Evolutionary conservation across 2,113 vertebrate species (phyloP).

Genomic region (Anhinga anhinga): DNA sequence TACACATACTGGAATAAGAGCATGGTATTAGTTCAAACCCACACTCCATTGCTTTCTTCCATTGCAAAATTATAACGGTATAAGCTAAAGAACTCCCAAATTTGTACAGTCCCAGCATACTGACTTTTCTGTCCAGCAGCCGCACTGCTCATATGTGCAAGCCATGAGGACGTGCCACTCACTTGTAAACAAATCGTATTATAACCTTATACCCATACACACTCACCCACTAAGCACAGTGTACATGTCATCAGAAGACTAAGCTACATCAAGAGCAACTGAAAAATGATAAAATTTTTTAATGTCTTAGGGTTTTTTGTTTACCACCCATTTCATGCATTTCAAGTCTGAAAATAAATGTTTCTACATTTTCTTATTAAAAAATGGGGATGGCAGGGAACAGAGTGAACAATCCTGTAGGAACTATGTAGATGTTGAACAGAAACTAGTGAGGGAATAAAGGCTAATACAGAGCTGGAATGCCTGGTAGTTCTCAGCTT

Average conservation of each 20-base stretch:
- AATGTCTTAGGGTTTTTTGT: neutral
- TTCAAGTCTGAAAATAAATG: neutral
- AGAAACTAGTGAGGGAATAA: neutral
- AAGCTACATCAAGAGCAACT: neutral
- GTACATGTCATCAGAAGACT: neutral
- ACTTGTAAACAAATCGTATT: neutral
- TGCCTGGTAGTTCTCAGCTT: neutral
- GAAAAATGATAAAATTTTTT: neutral
- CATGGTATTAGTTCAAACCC: neutral
- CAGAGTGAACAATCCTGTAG: neutral
- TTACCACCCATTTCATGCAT: neutral
- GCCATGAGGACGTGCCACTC: neutral
- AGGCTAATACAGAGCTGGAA: neutral
- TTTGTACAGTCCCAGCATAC: neutral
- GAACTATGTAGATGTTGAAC: neutral
- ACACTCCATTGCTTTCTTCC: neutral
- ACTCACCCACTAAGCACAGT: neutral
- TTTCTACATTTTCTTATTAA: neutral
- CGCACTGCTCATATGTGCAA: neutral
- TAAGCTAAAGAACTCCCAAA: neutral
- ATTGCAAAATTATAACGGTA: neutral
- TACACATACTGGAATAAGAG: neutral
- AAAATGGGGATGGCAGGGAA: neutral
- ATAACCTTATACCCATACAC: neutral
- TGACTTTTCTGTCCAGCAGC: neutral